Percentiles rank a stretch among this genome's conserved stretches.
Conservation (phyloP, 2,888 invertebrate genomes). For the Enoplolaimus lenunculus region DNA sequence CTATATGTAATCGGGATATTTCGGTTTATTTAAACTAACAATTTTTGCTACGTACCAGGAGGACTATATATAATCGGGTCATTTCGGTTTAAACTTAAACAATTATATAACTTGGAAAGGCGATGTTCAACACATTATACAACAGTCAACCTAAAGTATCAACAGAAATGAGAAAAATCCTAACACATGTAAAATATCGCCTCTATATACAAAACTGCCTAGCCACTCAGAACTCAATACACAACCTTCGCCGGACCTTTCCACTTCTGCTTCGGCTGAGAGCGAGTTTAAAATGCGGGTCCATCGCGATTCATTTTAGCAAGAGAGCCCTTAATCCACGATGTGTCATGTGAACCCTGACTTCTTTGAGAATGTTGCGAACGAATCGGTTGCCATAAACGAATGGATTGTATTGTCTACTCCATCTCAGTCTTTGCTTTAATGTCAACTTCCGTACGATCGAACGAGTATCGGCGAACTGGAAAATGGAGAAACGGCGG, state of each 20-base stretch:
- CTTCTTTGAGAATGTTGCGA: not conserved
- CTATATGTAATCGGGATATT: too few relatives aligned
- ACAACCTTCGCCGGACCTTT: not conserved
- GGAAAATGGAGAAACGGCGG: not conserved
- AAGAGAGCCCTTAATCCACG: not conserved
- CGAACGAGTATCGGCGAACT: not conserved
- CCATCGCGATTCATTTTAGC: not conserved
- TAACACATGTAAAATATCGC: too few relatives aligned
- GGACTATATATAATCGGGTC: too few relatives aligned
- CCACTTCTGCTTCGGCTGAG: not conserved
- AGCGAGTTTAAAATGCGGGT: not conserved
- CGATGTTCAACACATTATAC: too few relatives aligned
- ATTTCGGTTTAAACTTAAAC: too few relatives aligned
- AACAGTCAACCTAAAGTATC: too few relatives aligned
- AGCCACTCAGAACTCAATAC: too few relatives aligned
- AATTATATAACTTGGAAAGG: too few relatives aligned
- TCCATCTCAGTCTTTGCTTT: not conserved
- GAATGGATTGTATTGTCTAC: not conserved
- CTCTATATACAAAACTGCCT: too few relatives aligned
- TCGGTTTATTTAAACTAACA: too few relatives aligned
- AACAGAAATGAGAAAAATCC: too few relatives aligned
- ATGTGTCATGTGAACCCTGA: not conserved
- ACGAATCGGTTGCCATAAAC: not conserved
- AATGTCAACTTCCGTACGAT: not conserved
- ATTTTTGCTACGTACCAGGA: too few relatives aligned